Evolutionary conservation across 2,888 invertebrate genomes (phyloP).

Genomic region (Tribolium freemani): DNA sequence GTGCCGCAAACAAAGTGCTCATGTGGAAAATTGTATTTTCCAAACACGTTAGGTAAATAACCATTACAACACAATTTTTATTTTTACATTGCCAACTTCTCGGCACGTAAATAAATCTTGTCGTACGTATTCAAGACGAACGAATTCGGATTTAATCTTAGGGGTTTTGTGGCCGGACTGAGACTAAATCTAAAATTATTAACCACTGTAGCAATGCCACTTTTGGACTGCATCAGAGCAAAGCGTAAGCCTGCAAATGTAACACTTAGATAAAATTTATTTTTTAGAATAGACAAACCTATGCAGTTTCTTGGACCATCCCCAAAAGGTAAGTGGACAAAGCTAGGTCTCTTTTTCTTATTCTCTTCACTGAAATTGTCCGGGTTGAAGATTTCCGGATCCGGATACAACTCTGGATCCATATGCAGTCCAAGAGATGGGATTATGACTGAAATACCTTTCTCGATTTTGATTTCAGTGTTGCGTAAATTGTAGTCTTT

Average conservation of each 20-base stretch:
- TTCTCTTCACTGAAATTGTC: slow-evolving; percentile 53
- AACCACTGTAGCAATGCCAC: slow-evolving; percentile 35
- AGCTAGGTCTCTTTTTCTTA: slow-evolving; percentile 53
- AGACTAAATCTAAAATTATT: slow-evolving; percentile 59
- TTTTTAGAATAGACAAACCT: slow-evolving; percentile 2
- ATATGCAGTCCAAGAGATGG: slow-evolving; percentile 38
- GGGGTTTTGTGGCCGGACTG: not conserved
- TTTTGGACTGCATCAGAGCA: slow-evolving; percentile 59
- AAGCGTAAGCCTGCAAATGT: not conserved
- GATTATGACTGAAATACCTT: slow-evolving; percentile 56
- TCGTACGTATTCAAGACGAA: slow-evolving; percentile 1
- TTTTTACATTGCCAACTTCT: not conserved
- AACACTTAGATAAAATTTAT: not conserved
- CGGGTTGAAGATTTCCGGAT: slow-evolving; percentile 9
- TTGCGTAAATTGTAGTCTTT: slow-evolving; percentile 49
- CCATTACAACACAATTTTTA: too few species aligned
- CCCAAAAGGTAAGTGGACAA: slow-evolving; percentile 50
- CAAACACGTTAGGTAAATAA: too few species aligned
- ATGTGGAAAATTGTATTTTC: too few species aligned
- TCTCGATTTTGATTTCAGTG: slow-evolving; percentile 46
- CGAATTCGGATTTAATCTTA: slow-evolving; percentile 7
- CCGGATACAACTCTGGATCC: slow-evolving; percentile 32
- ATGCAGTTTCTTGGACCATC: slow-evolving; percentile 14
- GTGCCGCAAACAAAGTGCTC: too few species aligned
- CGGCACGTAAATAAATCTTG: slow-evolving; percentile 1